Percentiles rank a stretch among this genome's conserved stretches.
Conservation (phyloP, 1,140 invertebrate genomes). For the honey bee (Apis mellifera) region Amel_HAv3.1 CM009938.2:11650001-11650500, state of each 20-base stretch:
- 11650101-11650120: background rate
- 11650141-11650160: constrained; percentile 23
- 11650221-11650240: constrained; percentile 19
- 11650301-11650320: constrained; percentile 18
- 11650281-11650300: background rate
- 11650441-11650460: background rate
- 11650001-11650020: background rate
- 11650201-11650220: background rate
- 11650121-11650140: background rate
- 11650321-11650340: constrained; percentile 39
- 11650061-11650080: constrained; percentile 47
- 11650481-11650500: background rate
- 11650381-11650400: background rate
- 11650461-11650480: background rate
- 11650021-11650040: constrained; percentile 18
- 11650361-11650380: constrained; percentile 24
- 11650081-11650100: constrained; percentile 9
- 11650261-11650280: background rate
- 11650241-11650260: constrained; percentile 11
- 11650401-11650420: background rate
- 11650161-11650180: background rate
- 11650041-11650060: constrained; percentile 27
- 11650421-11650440: background rate
- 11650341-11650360: constrained; percentile 14
- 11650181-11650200: background rate